A percentile compares a stretch with the other conserved stretches of the same genome.
phyloP scores from a whole-genome alignment of 2,797 vertebrate genomes.

The Pangasius macronema region DNA sequence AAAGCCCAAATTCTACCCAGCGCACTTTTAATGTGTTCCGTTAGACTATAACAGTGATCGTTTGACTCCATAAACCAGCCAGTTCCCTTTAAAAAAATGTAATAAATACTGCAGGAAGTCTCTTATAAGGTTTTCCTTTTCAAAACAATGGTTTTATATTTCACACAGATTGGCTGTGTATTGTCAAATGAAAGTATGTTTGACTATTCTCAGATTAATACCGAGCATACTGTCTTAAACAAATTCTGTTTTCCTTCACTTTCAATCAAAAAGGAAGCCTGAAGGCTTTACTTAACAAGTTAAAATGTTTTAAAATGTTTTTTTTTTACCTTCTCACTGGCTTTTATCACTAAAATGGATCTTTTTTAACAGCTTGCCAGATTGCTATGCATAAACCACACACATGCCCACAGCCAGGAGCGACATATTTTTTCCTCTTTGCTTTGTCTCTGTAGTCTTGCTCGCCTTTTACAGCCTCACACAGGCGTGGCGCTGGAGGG shows the following conservation, averaged over 20 bases:
- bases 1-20: neutral
- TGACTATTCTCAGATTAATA: conserved; percentile 65
- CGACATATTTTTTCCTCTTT: conserved; percentile 26
- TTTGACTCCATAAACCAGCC: conserved; percentile 20
- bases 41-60: neutral
- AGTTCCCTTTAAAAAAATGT: conserved; percentile 18
- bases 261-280: conserved; percentile 70
- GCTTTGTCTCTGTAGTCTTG: conserved; percentile 17
- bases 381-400: conserved; percentile 55
- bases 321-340: conserved; percentile 23
- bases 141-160: conserved; percentile 37
- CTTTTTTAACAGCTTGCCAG: conserved; percentile 56
- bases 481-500: conserved; percentile 29
- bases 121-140: conserved; percentile 27
- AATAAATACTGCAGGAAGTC: conserved; percentile 27
- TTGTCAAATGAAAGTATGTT: conserved; percentile 56
- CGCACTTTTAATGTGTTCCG: neutral
- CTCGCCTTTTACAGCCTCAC: conserved; percentile 14
- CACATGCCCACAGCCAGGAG: conserved; percentile 53
- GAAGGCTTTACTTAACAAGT: conserved; percentile 63
- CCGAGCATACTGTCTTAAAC: conserved; percentile 45
- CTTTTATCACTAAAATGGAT: conserved; percentile 58
- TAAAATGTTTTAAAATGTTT: conserved; percentile 56
- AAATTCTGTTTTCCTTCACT: conserved; percentile 66
- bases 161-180: conserved; percentile 32